These are phyloP conservation scores for Oreotrochilus melanogaster DNA, from an alignment of 2,113 vertebrate species.

Conservation along the genomic window DNA sequence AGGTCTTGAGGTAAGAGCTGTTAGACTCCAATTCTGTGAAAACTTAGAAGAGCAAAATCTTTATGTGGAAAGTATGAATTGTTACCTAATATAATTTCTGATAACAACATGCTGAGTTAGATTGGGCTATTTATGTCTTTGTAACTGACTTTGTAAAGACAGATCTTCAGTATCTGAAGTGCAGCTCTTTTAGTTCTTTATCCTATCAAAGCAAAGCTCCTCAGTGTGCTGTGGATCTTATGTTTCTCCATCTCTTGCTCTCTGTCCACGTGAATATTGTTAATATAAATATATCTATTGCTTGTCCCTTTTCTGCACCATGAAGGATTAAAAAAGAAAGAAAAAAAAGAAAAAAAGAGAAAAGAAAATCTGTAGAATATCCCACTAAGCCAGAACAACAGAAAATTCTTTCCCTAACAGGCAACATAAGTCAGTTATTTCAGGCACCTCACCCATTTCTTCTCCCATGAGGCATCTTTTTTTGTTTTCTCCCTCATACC, in stretches of 20 bases:
- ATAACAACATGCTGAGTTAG: background rate
- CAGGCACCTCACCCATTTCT: background rate
- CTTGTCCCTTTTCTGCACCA: background rate
- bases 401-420: background rate
- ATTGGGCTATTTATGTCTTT: background rate
- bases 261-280: background rate
- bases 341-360: background rate
- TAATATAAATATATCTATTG: background rate
- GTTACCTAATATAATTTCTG: slow-evolving; percentile 14
- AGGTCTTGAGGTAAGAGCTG: background rate
- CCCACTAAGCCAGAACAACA: background rate
- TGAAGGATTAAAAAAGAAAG: background rate
- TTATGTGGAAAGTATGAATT: slow-evolving; percentile 5
- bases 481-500: background rate
- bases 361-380: background rate
- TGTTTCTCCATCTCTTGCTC: background rate
- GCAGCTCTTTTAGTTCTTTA: background rate
- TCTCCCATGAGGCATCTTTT: background rate
- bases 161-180: background rate
- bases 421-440: background rate
- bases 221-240: background rate
- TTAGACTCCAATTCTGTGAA: background rate
- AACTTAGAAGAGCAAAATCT: slow-evolving; percentile 40
- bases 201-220: background rate
- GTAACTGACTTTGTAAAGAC: background rate